Percentiles rank a stretch among this genome's conserved stretches.
These are phyloP conservation scores for Neoarius graeffei DNA, from an alignment of 2,113 vertebrate genomes.

Conservation along the genomic window DNA sequence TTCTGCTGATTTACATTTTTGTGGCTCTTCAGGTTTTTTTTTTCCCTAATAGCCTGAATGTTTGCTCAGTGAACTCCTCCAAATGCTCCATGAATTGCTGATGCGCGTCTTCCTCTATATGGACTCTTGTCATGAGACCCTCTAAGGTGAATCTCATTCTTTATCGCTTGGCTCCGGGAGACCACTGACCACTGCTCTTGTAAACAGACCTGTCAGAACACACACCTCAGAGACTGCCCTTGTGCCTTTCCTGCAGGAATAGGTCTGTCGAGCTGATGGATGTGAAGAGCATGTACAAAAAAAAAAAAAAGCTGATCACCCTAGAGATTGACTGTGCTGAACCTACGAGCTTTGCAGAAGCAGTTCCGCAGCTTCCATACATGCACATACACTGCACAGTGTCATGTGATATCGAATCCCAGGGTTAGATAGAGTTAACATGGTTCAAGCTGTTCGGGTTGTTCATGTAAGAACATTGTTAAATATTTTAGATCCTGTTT, in stretches of 20 bases:
- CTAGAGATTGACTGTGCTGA: slow-evolving; percentile 49
- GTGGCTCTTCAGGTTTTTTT: not conserved
- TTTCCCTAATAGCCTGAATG: not conserved
- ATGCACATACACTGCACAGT: not conserved
- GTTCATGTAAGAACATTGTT: not conserved
- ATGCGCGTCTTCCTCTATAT: slow-evolving; percentile 41
- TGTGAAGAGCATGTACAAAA: slow-evolving; percentile 55
- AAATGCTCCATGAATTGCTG: slow-evolving; percentile 38
- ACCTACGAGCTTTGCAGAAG: slow-evolving; percentile 40
- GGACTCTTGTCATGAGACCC: slow-evolving; percentile 40
- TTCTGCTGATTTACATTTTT: not conserved
- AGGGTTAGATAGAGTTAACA: slow-evolving; percentile 10
- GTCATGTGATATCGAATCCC: not conserved
- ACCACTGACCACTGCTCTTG: slow-evolving; percentile 45
- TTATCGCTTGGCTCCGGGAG: slow-evolving; percentile 38
- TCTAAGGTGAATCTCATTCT: slow-evolving; percentile 53
- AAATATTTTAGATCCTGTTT: not conserved
- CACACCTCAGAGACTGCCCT: slow-evolving; percentile 33
- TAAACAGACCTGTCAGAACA: slow-evolving; percentile 46
- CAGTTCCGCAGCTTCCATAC: not conserved
- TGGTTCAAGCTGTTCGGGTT: not conserved
- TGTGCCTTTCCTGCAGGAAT: slow-evolving; percentile 39
- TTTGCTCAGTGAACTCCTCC: not conserved
- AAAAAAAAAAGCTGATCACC: slow-evolving; percentile 55
- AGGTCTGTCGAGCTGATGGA: slow-evolving; percentile 47